Base-by-base conservation (phyloP, 2,888 invertebrate genomes). In the Hirtodrosophila cameraria region DNA sequence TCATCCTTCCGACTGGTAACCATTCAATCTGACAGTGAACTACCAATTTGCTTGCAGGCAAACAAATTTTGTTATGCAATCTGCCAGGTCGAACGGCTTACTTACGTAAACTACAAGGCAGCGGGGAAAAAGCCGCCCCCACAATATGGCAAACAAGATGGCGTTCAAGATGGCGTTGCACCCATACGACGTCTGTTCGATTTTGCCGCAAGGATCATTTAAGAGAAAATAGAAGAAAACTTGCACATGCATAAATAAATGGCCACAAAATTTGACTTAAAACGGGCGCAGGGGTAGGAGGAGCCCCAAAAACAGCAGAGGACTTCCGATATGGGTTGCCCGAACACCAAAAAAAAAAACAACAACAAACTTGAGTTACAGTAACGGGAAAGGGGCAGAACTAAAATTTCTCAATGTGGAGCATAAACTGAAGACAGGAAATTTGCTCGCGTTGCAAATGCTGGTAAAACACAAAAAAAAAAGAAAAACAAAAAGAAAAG, bases 241-340 rank as follows among this genome's bases (percentile, higher is more conserved):
- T 52, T 67, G 55, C 46, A 77, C 74, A 77, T 77, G 67, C 77
- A 77, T 70, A 80, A 77, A 74, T 70, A 80, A 77, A 80, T 59
- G 64, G 67, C 74, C 70, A 53, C 64, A 74, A 61, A n/a, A 65
- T 70, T 65, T 60, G 74, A 57, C 74, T 58, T 42, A 45, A 52
- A 72, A 23, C 20, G 15, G 12, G 4, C 3, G 7, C 23, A 12
- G 11, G 0, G 16, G 2, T 2, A 12, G n/a, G 12, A 12, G n/a
- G 8, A 30, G 18, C 9, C 15, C 25, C 20, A n/a, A 57, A 39
- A 39, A 45, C 27, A 35, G 64, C 39, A 31, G 25, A 30, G 28
- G 23, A 57, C 55, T 61, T 61, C 68, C 61, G 61, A 57, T 62
- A 43, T 16, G 18, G 46, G 38, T 39, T 23, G 49, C 9, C 20